Percentiles rank a stretch among this genome's conserved stretches.
Conservation (phyloP, 2,888 invertebrate genomes). For the Halictus quadricinctus region DNA sequence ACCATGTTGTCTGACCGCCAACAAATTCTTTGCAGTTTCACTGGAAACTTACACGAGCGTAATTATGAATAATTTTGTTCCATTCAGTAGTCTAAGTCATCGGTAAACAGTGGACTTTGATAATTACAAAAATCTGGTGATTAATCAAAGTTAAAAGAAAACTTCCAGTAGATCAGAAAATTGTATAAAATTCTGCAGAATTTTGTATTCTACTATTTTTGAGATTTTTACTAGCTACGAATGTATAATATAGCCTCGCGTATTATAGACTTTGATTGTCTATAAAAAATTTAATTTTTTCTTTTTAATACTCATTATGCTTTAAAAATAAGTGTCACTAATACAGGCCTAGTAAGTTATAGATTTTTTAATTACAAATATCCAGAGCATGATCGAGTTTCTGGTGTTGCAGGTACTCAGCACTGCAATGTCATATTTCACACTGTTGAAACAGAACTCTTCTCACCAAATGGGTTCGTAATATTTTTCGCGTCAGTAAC, state of each 20-base stretch:
- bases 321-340: too few species aligned
- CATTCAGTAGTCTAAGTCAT: neutral
- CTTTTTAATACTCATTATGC: too few species aligned
- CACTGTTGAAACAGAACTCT: neutral
- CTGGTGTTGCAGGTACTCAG: conserved; percentile 57
- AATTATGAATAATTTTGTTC: neutral
- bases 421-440: conserved; percentile 63
- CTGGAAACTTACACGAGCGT: conserved; percentile 44
- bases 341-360: neutral
- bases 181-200: neutral
- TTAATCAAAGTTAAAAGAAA: neutral
- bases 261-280: too few species aligned
- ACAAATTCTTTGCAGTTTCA: conserved; percentile 57
- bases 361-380: neutral
- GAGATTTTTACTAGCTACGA: neutral
- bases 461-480: neutral
- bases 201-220: neutral
- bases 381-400: neutral
- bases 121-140: neutral
- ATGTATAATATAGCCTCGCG: too few species aligned
- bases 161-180: neutral
- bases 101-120: neutral
- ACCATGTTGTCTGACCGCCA: conserved; percentile 57
- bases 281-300: too few species aligned
- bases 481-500: neutral